Conservation (phyloP, 2,113 vertebrate species). For the Acinonyx jubatus region DNA sequence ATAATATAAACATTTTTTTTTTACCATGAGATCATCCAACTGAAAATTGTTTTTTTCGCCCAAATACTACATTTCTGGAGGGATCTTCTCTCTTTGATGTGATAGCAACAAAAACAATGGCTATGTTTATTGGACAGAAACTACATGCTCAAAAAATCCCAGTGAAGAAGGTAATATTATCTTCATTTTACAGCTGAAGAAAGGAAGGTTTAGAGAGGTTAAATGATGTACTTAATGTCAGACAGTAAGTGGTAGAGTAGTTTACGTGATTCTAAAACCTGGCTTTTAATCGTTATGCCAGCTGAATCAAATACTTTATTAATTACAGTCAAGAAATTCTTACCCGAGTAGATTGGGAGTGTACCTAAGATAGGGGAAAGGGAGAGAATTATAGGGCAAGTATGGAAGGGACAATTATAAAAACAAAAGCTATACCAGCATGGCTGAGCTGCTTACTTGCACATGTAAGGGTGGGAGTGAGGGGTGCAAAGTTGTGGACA, state of each 20-base stretch:
- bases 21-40: neutral
- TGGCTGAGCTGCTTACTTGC: neutral
- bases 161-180: neutral
- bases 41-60: neutral
- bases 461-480: fast-evolving
- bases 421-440: neutral
- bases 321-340: neutral
- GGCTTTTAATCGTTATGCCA: neutral
- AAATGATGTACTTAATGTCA: neutral
- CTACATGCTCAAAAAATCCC: neutral
- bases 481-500: neutral
- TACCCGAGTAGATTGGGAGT: neutral
- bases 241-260: neutral
- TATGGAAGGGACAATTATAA: neutral
- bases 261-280: neutral
- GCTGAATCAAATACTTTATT: neutral
- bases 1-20: neutral
- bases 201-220: neutral
- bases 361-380: neutral
- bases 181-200: neutral
- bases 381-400: neutral
- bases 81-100: neutral
- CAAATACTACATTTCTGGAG: neutral
- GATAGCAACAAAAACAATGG: neutral
- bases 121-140: neutral